phyloP scores from a whole-genome alignment of 2,888 invertebrate genomes.

The Cetonia aurata region DNA sequence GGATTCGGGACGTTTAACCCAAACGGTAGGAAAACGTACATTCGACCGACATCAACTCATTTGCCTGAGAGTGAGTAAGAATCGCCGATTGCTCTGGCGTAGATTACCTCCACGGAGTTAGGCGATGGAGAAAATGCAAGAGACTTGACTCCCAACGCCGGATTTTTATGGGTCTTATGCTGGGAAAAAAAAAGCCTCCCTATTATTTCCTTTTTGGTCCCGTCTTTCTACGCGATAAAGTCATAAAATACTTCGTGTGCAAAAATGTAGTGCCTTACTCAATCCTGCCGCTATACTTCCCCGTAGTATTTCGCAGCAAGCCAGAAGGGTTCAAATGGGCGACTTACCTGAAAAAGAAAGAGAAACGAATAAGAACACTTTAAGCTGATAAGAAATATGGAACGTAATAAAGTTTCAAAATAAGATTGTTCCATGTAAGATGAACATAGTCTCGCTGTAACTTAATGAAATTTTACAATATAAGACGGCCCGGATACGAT shows the following conservation, averaged over 20 bases:
- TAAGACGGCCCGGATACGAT: constrained; percentile 2
- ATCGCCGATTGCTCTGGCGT: constrained; percentile 14
- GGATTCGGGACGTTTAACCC: no score
- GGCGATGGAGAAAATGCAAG: constrained; percentile 25
- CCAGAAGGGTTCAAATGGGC: not conserved
- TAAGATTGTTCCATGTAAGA: constrained; percentile 19
- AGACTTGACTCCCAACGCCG: constrained; percentile 9
- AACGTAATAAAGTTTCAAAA: constrained; percentile 26
- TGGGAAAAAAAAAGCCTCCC: constrained; percentile 15
- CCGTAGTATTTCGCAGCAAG: not conserved
- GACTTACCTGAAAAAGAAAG: constrained; percentile 34
- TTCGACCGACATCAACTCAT: constrained; percentile 30
- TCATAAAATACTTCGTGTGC: constrained; percentile 29
- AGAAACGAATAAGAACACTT: constrained; percentile 20
- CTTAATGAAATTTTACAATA: constrained; percentile 24
- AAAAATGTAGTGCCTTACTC: constrained; percentile 34
- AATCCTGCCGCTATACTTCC: not conserved
- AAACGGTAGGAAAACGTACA: not conserved
- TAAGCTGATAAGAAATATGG: constrained; percentile 31
- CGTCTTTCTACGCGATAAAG: constrained; percentile 29
- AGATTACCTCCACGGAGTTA: constrained; percentile 17
- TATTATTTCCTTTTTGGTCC: constrained; percentile 2
- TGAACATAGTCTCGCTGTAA: constrained; percentile 12
- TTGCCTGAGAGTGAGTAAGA: constrained; percentile 11
- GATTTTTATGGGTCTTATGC: constrained; percentile 13